phyloP scores from a whole-genome alignment of 2,113 vertebrate species.

The Marmota flaviventris region DNA sequence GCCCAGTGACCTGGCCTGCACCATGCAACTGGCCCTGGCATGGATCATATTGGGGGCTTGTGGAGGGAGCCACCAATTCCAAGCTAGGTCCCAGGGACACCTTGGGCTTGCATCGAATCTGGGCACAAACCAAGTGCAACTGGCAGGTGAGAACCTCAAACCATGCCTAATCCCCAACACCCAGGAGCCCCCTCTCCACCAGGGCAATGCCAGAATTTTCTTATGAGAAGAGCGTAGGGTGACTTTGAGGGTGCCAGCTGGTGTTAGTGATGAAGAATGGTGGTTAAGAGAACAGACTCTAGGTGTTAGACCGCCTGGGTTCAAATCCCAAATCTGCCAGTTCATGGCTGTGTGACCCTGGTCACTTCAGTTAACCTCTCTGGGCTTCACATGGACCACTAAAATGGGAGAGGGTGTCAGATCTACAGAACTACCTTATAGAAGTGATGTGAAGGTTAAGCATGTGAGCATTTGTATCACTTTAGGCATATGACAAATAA shows the following conservation, averaged over 20 bases:
- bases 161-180: not conserved
- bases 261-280: not conserved
- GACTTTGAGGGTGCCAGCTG: not conserved
- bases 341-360: conserved; percentile 18
- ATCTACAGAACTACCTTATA: not conserved
- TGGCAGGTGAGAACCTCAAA: conserved; percentile 86
- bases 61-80: conserved; percentile 84
- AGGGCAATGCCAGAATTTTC: not conserved
- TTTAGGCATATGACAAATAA: not conserved
- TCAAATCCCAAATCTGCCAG: not conserved
- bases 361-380: not conserved
- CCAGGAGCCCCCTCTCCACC: not conserved
- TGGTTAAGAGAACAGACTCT: not conserved
- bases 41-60: conserved; percentile 68
- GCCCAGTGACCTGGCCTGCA: not conserved
- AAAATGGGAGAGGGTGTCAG: not conserved
- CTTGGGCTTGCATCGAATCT: conserved; percentile 84
- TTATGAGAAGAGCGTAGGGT: not conserved
- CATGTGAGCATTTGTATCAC: not conserved
- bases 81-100: conserved; percentile 86
- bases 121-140: conserved; percentile 86
- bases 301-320: not conserved
- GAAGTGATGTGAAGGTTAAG: not conserved
- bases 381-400: not conserved
- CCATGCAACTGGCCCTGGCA: conserved; percentile 54